Conservation (phyloP, 2,113 vertebrate species). For the Azemiops feae region DNA sequence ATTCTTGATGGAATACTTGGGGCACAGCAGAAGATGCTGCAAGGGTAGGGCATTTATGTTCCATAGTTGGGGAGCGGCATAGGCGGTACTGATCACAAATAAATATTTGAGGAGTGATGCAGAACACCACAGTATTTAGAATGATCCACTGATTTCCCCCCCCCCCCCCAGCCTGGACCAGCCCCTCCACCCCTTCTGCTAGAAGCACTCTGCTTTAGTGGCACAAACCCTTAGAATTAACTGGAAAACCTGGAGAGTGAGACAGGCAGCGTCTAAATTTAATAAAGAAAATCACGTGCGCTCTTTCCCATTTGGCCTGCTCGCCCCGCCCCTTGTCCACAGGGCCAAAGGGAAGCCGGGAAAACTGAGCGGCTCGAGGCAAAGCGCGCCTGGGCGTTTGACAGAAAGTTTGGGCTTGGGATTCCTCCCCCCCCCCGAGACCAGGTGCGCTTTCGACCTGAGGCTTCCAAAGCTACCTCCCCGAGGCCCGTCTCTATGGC, state of each 20-base stretch:
- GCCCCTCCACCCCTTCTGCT: neutral
- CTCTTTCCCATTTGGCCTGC: neutral
- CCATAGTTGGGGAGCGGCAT: neutral
- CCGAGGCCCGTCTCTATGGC: slow-evolving; percentile 55
- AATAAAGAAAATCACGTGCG: neutral
- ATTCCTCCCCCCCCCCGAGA: neutral
- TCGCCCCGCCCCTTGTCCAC: neutral
- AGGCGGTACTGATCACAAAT: neutral
- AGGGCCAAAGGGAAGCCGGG: neutral
- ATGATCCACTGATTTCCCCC: neutral
- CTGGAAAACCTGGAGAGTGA: neutral
- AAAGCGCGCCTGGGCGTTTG: too few species aligned
- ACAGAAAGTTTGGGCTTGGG: neutral
- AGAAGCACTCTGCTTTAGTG: neutral
- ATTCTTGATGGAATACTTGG: neutral
- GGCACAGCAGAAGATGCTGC: neutral
- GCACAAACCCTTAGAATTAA: neutral
- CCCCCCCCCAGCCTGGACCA: neutral
- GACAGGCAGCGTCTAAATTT: neutral
- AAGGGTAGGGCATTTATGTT: neutral
- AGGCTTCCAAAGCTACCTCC: neutral
- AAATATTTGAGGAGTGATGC: neutral
- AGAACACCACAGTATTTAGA: neutral
- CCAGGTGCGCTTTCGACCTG: too few species aligned
- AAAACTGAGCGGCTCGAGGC: neutral